Evolutionary conservation across 2,113 vertebrate genomes (phyloP).

Genomic region (Solea senegalensis): DNA sequence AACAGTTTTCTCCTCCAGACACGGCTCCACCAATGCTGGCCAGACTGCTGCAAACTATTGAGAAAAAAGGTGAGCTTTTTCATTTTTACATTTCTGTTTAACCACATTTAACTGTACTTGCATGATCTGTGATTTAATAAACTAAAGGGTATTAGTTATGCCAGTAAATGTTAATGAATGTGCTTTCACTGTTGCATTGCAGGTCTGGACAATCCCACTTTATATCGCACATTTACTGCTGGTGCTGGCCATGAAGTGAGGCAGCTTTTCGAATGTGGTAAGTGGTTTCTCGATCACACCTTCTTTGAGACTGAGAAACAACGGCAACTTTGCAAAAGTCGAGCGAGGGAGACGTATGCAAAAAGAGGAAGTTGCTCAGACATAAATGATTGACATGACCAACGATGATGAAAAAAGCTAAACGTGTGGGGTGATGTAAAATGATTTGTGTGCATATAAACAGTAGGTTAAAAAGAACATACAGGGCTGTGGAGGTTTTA

Average conservation of each 20-base stretch:
- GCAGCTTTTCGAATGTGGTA: slow-evolving; percentile 92
- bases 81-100: neutral
- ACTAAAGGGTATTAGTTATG: neutral
- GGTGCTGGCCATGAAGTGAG: slow-evolving; percentile 87
- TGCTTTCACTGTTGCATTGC: slow-evolving; percentile 1
- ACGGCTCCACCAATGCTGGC: slow-evolving; percentile 86
- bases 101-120: neutral
- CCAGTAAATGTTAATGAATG: neutral
- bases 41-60: slow-evolving; percentile 90
- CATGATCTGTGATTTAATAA: neutral
- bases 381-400: neutral
- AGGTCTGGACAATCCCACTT: slow-evolving; percentile 92
- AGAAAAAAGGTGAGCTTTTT: slow-evolving; percentile 89
- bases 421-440: neutral
- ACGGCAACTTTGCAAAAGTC: neutral
- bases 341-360: neutral
- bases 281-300: slow-evolving; percentile 40
- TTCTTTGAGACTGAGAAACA: neutral
- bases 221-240: slow-evolving; percentile 90
- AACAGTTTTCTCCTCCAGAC: slow-evolving; percentile 92
- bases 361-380: slow-evolving; percentile 11
- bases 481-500: neutral
- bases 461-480: neutral
- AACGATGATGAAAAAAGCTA: neutral
- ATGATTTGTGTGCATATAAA: neutral